Evolutionary conservation across 2,888 invertebrate genomes (phyloP), one percentile per base, ranked within the genome.

Genomic region (Tineola bisselliella): DNA sequence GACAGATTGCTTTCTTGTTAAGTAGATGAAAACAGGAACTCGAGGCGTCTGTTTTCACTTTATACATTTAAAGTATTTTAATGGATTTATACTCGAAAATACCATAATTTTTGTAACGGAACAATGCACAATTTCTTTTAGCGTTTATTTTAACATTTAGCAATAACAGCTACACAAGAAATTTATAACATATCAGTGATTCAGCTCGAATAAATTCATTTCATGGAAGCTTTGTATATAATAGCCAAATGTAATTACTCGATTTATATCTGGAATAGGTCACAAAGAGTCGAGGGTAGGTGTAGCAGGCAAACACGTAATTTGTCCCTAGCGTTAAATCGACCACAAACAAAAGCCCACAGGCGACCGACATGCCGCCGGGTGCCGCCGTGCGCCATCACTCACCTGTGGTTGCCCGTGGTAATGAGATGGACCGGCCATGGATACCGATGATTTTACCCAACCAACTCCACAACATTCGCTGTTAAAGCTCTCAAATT

Each of bases 1-100:
- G 81, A 83, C 83, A 86, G 84, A 86, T 86, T 86, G 86, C 82
- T 84, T 84, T 82, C 86, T 82, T 84, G 87, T 87, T 86, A 84
- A 84, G 77, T 82, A 79, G 81, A 82, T 83, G 77, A 81, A 81
- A 83, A 58, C 33, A 58, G 58, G 58, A 31, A 31, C 18, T 56
- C 56, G 33, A n/a, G 18, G 58, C 33, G 19, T 18, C 25, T 54
- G 25, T 25, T 54, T 54, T 48, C 18, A 17, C 17, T 48, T 48
- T 48, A 48, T 48, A 48, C 15, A 48, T 48, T 48, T 48, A 17
- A 48, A 38, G 38, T 38, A 38, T 38, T 38, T 38, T 38, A 38
- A 38, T 38, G 38, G 38, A 10, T 38, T 38, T 48, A 17, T 15
- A 17, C 15, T 17, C 8, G 15, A 17, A 48, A 48, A 48, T 48